A percentile compares a stretch with the other conserved stretches of the same genome.
phyloP scores from a whole-genome alignment of 2,113 vertebrate species.

The Ammodytes dubius region DNA sequence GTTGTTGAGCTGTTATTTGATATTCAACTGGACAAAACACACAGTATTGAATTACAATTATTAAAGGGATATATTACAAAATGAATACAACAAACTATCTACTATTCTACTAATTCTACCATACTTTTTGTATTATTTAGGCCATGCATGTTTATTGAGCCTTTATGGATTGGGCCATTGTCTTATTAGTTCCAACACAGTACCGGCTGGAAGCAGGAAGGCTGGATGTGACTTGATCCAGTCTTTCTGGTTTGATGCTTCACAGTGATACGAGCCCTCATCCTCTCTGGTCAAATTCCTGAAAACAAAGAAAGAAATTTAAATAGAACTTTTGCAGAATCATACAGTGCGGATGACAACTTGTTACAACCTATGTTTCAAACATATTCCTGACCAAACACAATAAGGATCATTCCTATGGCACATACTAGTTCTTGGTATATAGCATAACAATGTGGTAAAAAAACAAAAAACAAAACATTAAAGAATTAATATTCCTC shows the following conservation, averaged over 20 bases:
- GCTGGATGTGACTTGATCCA: slow-evolving; percentile 75
- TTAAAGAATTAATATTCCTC: slow-evolving; percentile 52
- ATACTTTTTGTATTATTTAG: no score
- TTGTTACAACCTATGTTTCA: background rate
- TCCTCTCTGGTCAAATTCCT: slow-evolving; percentile 82
- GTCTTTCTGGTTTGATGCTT: slow-evolving; percentile 76
- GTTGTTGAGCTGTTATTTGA: background rate
- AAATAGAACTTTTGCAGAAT: background rate
- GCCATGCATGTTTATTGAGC: no score
- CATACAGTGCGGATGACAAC: background rate
- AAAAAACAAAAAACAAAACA: background rate
- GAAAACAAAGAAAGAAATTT: slow-evolving; percentile 29
- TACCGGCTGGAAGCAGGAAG: slow-evolving; percentile 82
- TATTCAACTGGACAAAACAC: background rate
- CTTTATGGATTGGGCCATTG: no score
- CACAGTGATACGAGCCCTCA: slow-evolving; percentile 84
- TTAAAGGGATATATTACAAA: background rate
- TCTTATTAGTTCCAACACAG: background rate
- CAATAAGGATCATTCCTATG: background rate
- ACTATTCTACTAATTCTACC: no score
- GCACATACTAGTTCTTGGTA: background rate
- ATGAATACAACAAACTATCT: background rate
- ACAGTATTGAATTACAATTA: no score
- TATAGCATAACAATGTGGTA: slow-evolving; percentile 7
- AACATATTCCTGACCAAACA: slow-evolving; percentile 3